Conservation (phyloP, 35 echinoderm and acorn worm species). For the Apostichopus japonicus region DNA sequence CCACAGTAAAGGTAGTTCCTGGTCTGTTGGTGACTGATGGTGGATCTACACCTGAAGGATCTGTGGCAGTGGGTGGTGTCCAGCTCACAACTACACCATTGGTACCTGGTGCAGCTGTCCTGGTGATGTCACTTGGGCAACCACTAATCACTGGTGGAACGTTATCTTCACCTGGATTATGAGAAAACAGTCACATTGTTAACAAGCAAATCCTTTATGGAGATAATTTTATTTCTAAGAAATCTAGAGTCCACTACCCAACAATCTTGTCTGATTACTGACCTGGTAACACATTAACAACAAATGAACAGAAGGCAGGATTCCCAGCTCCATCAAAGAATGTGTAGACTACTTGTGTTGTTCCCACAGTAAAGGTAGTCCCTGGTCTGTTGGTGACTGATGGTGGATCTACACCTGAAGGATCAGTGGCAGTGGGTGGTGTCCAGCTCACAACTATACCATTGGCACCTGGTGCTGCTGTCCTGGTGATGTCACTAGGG, state of each 20-base stretch:
- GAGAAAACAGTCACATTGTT: neutral
- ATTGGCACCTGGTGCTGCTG: neutral
- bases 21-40: neutral
- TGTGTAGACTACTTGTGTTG: conserved; percentile 12
- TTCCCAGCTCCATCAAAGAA: conserved; percentile 39
- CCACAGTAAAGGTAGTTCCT: neutral
- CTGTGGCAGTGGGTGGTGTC: conserved; percentile 37
- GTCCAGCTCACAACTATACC: conserved; percentile 31
- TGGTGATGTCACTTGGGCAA: neutral
- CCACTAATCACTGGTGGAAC: neutral
- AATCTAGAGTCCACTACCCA: too few relatives aligned
- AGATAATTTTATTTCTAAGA: too few relatives aligned
- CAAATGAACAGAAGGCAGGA: neutral
- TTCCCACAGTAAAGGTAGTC: neutral
- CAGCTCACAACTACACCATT: conserved; percentile 20
- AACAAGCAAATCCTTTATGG: too few relatives aligned
- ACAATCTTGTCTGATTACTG: too few relatives aligned
- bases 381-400: neutral
- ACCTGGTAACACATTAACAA: conserved; percentile 9
- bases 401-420: neutral
- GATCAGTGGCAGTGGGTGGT: conserved; percentile 41
- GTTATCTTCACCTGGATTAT: neutral
- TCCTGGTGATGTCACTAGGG: neutral
- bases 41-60: neutral
- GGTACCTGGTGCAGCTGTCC: neutral